Evolutionary conservation across 2,888 invertebrate species (phyloP), one percentile per base, ranked within the genome.

Genomic region (Noctua comes): DNA sequence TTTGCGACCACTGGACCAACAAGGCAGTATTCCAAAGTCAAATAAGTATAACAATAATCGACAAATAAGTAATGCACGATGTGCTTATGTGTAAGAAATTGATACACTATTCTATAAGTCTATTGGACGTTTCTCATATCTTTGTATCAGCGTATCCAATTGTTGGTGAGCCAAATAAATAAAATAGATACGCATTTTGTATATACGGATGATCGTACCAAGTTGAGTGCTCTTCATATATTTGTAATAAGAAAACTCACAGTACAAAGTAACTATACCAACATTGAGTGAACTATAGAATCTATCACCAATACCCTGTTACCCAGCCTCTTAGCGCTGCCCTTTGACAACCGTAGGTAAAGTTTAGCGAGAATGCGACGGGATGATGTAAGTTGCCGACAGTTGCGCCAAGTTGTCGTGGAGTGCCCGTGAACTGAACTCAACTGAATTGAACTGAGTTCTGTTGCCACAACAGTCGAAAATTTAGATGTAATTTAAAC

Each of bases 301-400:
- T 21, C 51, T 43, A 72, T 74, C 64, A 43, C 51, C 27, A 68
- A 82, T 82, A 77, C 51, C 64, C 43, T 48, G 27, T 65, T 84
- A 68, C 43, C 31, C n/a, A 68, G 69, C 21, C 69, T 68, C 79
- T 79, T 82, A 73, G 57, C 31, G 36, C 40, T 79, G 81, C 78
- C 81, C 79, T 88, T 86, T 88, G 83, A 80, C 78, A 81, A 76
- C 54, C 65, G 69, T 59, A 54, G 40, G 48, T 68, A 84, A 88
- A 88, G 86, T 89, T 89, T 57, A 57, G 62, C 68, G 36, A 71
- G 68, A 65, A 48, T 77, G 57, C 73, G 62, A 62, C 27, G 31
- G 16, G 13, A 57, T 13, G 43, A 77, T 64, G 51, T 16, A 77
- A 85, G 89, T 88, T 85, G 68, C 68, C 54, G 74, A 83, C 86